Conservation (phyloP, 2,113 vertebrate species). For the Oreotragus oreotragus region DNA sequence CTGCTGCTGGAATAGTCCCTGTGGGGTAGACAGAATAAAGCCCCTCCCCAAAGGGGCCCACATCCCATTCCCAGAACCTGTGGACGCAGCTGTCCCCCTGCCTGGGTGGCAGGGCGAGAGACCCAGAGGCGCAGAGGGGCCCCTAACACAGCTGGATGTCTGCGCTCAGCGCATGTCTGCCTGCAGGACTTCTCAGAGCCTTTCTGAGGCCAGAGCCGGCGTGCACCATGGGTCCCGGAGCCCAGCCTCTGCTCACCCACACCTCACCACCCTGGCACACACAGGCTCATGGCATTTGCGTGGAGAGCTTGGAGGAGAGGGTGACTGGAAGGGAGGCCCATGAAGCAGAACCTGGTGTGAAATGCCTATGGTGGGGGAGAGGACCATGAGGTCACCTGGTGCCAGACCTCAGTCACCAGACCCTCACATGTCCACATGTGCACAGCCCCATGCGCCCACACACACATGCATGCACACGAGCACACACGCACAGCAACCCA, state of each 20-base stretch:
- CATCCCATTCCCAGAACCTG: neutral
- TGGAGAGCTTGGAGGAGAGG: neutral
- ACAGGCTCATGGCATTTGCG: rapidly evolving
- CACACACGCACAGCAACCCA: neutral
- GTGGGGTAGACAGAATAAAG: neutral
- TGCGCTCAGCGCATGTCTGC: rapidly evolving
- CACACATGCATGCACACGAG: rapidly evolving
- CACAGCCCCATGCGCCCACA: rapidly evolving
- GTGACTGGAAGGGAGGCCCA: neutral
- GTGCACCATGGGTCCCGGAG: neutral
- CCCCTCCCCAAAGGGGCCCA: neutral
- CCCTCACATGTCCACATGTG: rapidly evolving
- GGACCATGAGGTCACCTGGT: too few species aligned
- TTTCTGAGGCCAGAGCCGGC: neutral
- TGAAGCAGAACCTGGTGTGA: neutral
- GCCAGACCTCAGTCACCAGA: neutral
- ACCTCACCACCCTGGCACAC: too few species aligned
- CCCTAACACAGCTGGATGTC: neutral
- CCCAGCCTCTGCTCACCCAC: neutral
- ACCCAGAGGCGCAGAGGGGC: neutral
- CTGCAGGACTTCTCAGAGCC: neutral
- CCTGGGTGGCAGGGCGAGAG: neutral
- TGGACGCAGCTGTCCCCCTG: neutral
- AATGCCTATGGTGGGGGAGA: rapidly evolving
- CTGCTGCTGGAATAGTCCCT: neutral